Evolutionary conservation across 2,888 invertebrate species (phyloP), one percentile per base, ranked within the genome.

Genomic region (Melanostoma scalare): DNA sequence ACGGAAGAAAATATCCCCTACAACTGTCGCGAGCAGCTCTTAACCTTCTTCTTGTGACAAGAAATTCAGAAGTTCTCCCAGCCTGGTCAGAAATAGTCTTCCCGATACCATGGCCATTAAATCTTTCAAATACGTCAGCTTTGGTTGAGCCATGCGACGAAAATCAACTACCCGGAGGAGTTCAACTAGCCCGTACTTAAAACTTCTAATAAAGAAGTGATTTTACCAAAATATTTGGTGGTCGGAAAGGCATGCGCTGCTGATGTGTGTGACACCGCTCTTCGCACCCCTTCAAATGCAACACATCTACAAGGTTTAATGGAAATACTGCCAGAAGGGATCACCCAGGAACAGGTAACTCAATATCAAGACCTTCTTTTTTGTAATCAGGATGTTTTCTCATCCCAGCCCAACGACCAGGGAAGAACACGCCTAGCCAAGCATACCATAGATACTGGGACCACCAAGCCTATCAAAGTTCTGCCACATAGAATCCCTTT

Each of bases 401-500:
- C 58, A 3, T 33, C 58, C 5, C 42, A 42, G 2, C n/a, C 58
- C 6, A 2, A 58, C 2, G 42, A 58, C 42, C 58, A 58, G 3
- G 58, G 58, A 8, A 9, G 44, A 10, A 60, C 60, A 6, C 4
- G 4, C 3, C 9, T 44, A 35, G 33, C 31, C 33, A 60, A 35
- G 5, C 60, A 60, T 10, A 60, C 3, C 1, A 72, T 72, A 0
- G 63, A 72, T 8, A 72, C 58, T 4, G 78, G 72, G 4, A 35
- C 4, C 2, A 3, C 40, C 0, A 65, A 53, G 31, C 72, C 56
- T 3, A 68, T 68, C 8, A 52, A 61, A 36, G 9, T 46, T 0
- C 53, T 53, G 6, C 20, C 73, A 4, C 35, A 67, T 0, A 46
- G 78, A 33, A 56, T 81, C 4, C 61, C 77, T 0, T 33, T 77